phyloP scores from a whole-genome alignment of 1,140 invertebrate genomes.

The Drosophila pseudoananassae region DNA sequence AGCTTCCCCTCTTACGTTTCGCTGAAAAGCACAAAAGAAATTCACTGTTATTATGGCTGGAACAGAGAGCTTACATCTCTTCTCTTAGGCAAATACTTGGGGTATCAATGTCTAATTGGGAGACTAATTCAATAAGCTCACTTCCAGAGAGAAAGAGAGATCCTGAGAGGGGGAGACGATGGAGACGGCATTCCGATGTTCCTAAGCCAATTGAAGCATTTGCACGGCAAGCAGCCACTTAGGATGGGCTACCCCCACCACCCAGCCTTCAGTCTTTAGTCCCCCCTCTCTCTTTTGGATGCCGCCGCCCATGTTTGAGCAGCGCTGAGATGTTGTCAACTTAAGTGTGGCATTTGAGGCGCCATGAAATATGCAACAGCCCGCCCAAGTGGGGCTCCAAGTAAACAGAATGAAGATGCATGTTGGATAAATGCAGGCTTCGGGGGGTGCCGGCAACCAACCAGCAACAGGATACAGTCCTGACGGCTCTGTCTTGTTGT shows the following conservation, averaged over 20 bases:
- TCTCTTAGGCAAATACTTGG: background rate
- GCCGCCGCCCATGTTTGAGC: conserved; percentile 8
- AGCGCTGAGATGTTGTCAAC: conserved; percentile 55
- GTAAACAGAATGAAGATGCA: conserved; percentile 32
- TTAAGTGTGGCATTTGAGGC: conserved; percentile 68
- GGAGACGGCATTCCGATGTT: conserved; percentile 22
- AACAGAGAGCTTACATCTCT: background rate
- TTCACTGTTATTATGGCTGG: background rate
- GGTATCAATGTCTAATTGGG: conserved; percentile 9
- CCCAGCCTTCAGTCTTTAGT: background rate
- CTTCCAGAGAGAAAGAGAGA: background rate
- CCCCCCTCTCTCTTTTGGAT: background rate
- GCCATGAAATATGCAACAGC: conserved; percentile 74
- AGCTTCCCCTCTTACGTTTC: too few relatives aligned
- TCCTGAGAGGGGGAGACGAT: conserved; percentile 2
- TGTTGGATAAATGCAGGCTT: conserved; percentile 8
- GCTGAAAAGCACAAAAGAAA: background rate
- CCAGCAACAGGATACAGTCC: background rate
- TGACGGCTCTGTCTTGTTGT: background rate
- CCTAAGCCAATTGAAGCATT: conserved; percentile 65
- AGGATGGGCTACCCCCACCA: background rate
- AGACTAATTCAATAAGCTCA: conserved; percentile 38
- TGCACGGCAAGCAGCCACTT: conserved; percentile 55
- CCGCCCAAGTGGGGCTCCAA: conserved; percentile 30
- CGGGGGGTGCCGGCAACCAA: background rate